phyloP scores from a whole-genome alignment of 2,113 vertebrate genomes.

The Ctenomys sociabilis region DNA sequence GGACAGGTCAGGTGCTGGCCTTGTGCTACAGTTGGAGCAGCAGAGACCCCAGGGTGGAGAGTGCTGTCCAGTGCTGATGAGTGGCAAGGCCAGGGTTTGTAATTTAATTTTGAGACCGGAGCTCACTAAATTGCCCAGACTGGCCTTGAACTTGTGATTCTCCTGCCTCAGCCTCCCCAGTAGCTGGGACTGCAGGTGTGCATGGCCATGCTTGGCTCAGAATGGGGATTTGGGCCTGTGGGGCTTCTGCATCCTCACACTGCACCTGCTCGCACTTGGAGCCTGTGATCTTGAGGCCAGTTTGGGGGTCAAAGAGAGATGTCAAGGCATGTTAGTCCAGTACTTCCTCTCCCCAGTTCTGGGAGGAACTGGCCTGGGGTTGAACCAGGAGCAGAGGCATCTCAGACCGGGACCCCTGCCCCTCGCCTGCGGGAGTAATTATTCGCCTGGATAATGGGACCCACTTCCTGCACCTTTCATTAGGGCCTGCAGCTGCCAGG shows the following conservation, averaged over 20 bases:
- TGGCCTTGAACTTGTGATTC: neutral
- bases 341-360: neutral
- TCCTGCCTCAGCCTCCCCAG: neutral
- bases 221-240: neutral
- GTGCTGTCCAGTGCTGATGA: too few species aligned
- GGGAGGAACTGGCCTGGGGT: neutral
- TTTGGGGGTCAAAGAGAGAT: neutral
- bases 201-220: neutral
- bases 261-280: neutral
- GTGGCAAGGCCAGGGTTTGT: neutral
- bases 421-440: slow-evolving; percentile 42
- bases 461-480: slow-evolving; percentile 75
- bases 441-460: slow-evolving; percentile 15
- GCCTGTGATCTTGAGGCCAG: neutral
- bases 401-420: neutral
- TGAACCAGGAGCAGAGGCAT: neutral
- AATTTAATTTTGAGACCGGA: neutral
- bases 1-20: neutral
- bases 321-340: neutral
- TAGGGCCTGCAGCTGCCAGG: slow-evolving; percentile 57
- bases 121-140: neutral
- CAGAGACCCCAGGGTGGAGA: neutral
- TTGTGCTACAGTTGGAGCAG: neutral
- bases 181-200: neutral
- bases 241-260: too few species aligned